Evolutionary conservation across 2,888 invertebrate species (phyloP), one percentile per base, ranked within the genome.

Genomic region (Spisula subtruncata): DNA sequence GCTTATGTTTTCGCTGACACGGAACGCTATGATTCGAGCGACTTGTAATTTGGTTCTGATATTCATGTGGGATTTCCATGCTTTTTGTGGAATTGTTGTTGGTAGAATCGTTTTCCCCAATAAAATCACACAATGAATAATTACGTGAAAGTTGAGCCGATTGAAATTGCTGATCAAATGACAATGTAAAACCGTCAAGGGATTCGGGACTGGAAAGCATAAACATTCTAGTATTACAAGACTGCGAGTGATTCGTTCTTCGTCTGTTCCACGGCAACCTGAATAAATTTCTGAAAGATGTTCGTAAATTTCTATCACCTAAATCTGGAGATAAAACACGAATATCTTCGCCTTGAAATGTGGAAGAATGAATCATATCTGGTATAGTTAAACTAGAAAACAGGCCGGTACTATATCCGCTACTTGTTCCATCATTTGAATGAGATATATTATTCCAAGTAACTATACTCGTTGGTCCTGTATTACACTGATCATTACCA

Each of bases 261-360:
- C 89, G 90, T 85, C 90, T 87, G 35, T 79, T 87, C 86, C 93
- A 91, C 2, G 92, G 89, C 56, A 93, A 92, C 35, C 91, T 71
- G n/a, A 91, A 75, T n/a, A 91, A 71, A 81, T 85, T 90, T 46
- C 97, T 97, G 41, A 97, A 97, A 0, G 97, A 97, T 12, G 97
- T 97, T 90, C 97, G 97, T 51, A 86, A 86, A 46, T 35, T 56
- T 32, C 79, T 32, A 16, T 85, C 80, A 20, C 85, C 29, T 51
- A n/a, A 25, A 54, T 46, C 85, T 46, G 85, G 85, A 16, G 85
- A 85, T 20, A 85, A n/a, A 41, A 85, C 79, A 5, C 56, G 54
- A 56, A 85, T 75, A 56, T 79, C 35, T 41, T 85, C 80, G 18
- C 79, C 75, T 16, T 71, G 84, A 32, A 84, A 56, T 20, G 56